phyloP scores from a whole-genome alignment of 2,888 invertebrate species.

The Hipparchia semele region DNA sequence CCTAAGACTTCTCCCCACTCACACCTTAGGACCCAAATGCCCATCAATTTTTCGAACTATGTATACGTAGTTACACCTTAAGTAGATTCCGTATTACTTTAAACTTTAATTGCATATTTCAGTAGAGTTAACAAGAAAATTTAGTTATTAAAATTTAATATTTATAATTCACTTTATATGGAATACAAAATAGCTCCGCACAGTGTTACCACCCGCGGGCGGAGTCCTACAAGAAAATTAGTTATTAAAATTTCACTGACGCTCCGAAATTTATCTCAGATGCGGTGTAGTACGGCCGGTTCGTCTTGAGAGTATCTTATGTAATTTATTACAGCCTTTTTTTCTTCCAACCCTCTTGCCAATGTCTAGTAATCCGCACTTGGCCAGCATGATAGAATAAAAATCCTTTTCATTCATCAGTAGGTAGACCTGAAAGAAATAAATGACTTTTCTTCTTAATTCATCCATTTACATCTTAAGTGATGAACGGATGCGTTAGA shows the following conservation, averaged over 20 bases:
- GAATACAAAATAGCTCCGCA: slow-evolving; percentile 23
- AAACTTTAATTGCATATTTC: neutral
- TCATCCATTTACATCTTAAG: too few species aligned
- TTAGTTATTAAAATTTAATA: slow-evolving; percentile 25
- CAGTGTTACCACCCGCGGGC: slow-evolving; percentile 45
- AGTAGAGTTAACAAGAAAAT: slow-evolving; percentile 13
- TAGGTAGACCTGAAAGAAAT: too few species aligned
- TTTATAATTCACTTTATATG: slow-evolving; percentile 28
- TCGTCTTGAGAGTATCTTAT: slow-evolving; percentile 55
- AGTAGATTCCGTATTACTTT: neutral
- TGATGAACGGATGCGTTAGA: too few species aligned
- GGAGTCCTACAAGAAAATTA: slow-evolving; percentile 81
- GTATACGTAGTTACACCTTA: too few species aligned
- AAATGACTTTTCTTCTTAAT: too few species aligned
- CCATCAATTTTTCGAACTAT: too few species aligned
- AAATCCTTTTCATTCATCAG: too few species aligned
- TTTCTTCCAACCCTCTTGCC: too few species aligned
- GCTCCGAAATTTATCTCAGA: slow-evolving; percentile 80
- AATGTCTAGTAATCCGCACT: too few species aligned
- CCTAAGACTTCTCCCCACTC: too few species aligned
- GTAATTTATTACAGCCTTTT: slow-evolving; percentile 41
- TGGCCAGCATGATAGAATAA: too few species aligned
- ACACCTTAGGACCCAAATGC: too few species aligned
- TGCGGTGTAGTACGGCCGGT: slow-evolving; percentile 50
- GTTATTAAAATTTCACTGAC: slow-evolving; percentile 84